A percentile compares a stretch with the other conserved stretches of the same genome.
Conservation (phyloP, 2,113 vertebrate species). For the Gasterosteus nipponicus region DNA sequence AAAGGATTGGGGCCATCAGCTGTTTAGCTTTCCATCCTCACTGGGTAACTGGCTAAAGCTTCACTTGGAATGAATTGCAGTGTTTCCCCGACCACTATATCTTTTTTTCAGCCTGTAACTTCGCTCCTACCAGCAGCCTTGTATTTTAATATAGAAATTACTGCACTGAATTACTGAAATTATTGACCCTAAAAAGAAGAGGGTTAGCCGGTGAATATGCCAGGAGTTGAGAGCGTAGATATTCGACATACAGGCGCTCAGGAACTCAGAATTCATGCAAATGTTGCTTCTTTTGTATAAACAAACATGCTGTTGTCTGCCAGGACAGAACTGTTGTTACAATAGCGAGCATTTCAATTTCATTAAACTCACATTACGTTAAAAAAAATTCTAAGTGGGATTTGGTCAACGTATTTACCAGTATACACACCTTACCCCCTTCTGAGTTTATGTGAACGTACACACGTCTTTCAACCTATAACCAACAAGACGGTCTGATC, state of each 20-base stretch:
- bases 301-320: too few species aligned
- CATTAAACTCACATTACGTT: neutral
- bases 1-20: conserved; percentile 97
- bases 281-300: too few species aligned
- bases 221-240: too few species aligned
- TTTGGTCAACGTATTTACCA: neutral
- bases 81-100: too few species aligned
- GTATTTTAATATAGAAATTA: neutral
- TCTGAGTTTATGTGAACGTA: neutral
- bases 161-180: too few species aligned
- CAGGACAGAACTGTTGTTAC: too few species aligned
- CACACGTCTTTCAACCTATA: neutral
- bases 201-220: too few species aligned
- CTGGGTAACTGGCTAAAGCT: conserved; percentile 84
- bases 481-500: neutral
- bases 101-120: too few species aligned
- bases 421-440: neutral
- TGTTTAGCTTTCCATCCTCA: conserved; percentile 97
- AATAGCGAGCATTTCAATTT: neutral
- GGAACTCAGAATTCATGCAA: too few species aligned
- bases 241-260: too few species aligned
- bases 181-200: too few species aligned
- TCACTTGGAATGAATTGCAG: too few species aligned
- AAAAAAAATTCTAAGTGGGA: neutral
- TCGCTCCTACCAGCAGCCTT: neutral